These are phyloP conservation scores for Astyanax mexicanus DNA, from an alignment of 2,797 vertebrate species.

Conservation along the genomic window DNA sequence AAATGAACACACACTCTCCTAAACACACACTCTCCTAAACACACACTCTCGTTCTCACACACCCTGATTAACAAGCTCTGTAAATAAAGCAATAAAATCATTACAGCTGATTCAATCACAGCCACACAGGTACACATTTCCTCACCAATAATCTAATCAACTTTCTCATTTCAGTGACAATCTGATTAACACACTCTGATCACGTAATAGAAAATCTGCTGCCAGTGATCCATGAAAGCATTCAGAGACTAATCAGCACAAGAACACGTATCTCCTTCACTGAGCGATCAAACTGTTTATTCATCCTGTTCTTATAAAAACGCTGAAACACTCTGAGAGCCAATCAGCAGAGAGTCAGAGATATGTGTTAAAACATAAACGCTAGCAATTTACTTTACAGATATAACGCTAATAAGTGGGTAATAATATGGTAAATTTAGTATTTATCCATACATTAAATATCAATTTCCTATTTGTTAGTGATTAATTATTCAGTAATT, in stretches of 20 bases:
- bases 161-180: not conserved
- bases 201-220: not conserved
- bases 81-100: not conserved
- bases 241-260: not conserved
- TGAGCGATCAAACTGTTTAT: slow-evolving; percentile 18
- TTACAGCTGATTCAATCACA: not conserved
- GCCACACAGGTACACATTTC: not conserved
- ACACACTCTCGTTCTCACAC: not conserved
- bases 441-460: too few relatives aligned
- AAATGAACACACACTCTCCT: too few relatives aligned
- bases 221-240: slow-evolving; percentile 13
- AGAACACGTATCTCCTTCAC: not conserved
- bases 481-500: too few relatives aligned
- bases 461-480: too few relatives aligned
- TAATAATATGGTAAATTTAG: too few relatives aligned
- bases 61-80: slow-evolving; percentile 1
- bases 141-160: not conserved
- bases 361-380: not conserved
- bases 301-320: not conserved
- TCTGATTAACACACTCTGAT: not conserved
- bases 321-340: not conserved
- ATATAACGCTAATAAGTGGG: too few relatives aligned
- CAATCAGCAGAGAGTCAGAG: not conserved
- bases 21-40: too few relatives aligned
- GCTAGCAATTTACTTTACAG: too few relatives aligned